A percentile compares a stretch with the other conserved stretches of the same genome.
These are phyloP conservation scores for Opisthograptis luteolata DNA, from an alignment of 2,888 invertebrate species.

Conservation along the genomic window DNA sequence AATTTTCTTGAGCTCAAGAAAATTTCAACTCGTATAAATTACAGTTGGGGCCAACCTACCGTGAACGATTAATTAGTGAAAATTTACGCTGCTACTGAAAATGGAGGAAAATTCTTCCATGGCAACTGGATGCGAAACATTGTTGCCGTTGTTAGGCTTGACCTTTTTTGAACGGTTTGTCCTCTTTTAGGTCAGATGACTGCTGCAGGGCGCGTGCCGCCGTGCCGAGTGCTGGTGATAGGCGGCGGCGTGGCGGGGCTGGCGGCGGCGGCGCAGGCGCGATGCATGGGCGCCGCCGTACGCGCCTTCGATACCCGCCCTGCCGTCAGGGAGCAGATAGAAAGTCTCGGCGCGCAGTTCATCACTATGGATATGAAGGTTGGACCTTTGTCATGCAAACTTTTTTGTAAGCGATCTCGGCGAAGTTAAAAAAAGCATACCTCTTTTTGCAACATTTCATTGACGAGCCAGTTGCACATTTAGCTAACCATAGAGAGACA, in stretches of 20 bases:
- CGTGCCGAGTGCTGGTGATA: slow-evolving; percentile 93
- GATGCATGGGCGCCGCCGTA: slow-evolving; percentile 95
- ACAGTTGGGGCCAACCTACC: no score
- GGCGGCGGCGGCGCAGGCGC: slow-evolving; percentile 93
- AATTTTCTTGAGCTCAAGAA: no score
- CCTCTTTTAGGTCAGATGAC: slow-evolving; percentile 91
- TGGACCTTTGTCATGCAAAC: background rate
- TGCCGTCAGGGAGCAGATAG: slow-evolving; percentile 92
- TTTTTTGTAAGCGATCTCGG: background rate
- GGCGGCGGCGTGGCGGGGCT: slow-evolving; percentile 96
- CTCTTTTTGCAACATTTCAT: no score
- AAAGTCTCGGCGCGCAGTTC: slow-evolving; percentile 95
- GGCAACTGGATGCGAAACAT: no score
- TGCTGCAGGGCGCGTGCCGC: slow-evolving; percentile 94
- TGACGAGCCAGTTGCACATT: no score
- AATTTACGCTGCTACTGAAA: no score
- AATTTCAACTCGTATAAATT: no score
- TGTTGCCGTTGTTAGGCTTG: no score
- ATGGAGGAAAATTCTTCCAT: no score
- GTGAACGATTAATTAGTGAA: no score
- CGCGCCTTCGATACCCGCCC: slow-evolving; percentile 94
- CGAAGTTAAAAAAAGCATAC: background rate
- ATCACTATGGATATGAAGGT: slow-evolving; percentile 91
- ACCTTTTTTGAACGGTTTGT: no score
- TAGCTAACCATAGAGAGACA: no score